Conservation (phyloP, 1,140 invertebrate species). For the Metopolophium dirhodum region DNA sequence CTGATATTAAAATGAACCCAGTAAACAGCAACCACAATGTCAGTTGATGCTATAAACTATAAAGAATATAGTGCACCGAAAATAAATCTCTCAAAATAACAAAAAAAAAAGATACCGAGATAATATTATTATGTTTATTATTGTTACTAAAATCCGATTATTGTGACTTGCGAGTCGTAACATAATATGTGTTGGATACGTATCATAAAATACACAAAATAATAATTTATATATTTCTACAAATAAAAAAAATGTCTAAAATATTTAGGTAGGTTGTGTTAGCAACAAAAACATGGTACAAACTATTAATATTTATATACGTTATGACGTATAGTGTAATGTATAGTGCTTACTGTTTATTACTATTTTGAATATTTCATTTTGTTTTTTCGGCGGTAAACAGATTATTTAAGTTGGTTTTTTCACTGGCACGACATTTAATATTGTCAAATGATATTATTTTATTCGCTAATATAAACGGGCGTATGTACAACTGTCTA, state of each 20-base stretch:
- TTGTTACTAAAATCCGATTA: neutral
- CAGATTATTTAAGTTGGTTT: slow-evolving; percentile 4
- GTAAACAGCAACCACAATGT: neutral
- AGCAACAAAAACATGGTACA: neutral
- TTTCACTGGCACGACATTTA: neutral
- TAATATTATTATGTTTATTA: neutral
- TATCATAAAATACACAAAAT: neutral
- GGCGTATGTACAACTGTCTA: neutral
- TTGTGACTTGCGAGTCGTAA: neutral
- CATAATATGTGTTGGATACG: neutral
- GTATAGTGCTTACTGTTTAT: neutral
- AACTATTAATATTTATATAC: slow-evolving; percentile 8
- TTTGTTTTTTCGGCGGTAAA: neutral
- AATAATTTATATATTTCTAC: neutral
- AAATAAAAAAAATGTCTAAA: neutral
- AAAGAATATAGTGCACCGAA: too few relatives aligned
- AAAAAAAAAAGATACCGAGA: neutral
- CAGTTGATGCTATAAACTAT: neutral
- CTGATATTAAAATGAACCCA: neutral
- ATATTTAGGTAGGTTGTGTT: neutral
- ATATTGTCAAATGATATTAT: neutral
- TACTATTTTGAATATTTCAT: neutral
- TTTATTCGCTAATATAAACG: neutral
- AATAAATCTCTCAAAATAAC: neutral
- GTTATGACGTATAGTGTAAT: neutral